Evolutionary conservation across 2,888 invertebrate genomes (phyloP).

Genomic region (Eupithecia dodoneata): DNA sequence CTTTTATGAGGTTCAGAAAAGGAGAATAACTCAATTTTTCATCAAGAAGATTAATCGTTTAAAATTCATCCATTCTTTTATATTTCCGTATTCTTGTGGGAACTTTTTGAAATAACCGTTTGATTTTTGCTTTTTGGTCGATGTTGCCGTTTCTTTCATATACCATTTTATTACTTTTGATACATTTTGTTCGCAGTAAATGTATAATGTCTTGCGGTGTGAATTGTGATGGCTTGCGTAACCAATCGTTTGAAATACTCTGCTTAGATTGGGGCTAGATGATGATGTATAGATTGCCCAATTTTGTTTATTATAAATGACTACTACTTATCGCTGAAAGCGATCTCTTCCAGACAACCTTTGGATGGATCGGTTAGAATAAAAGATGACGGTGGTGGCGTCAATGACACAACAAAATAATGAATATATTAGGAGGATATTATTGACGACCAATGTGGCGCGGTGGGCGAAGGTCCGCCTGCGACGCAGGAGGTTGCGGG

Average conservation of each 20-base stretch:
- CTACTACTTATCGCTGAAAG: too few species aligned
- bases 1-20: slow-evolving; percentile 66
- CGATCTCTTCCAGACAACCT: too few species aligned
- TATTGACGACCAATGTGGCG: too few species aligned
- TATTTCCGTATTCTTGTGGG: slow-evolving; percentile 43
- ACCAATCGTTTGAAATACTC: not conserved
- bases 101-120: slow-evolving; percentile 37
- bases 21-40: slow-evolving; percentile 68
- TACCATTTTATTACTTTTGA: not conserved
- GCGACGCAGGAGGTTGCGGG: too few species aligned
- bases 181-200: not conserved
- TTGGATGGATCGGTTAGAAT: too few species aligned
- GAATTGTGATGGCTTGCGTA: not conserved
- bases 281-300: too few species aligned
- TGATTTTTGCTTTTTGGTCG: not conserved
- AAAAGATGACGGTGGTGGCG: too few species aligned
- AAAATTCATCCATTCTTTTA: slow-evolving; percentile 70
- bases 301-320: too few species aligned
- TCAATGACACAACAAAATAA: too few species aligned
- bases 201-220: not conserved
- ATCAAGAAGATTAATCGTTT: slow-evolving; percentile 77
- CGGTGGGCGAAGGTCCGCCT: too few species aligned
- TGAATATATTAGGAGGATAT: too few species aligned
- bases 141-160: not conserved
- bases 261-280: too few species aligned